Base-by-base conservation (phyloP, 2,113 vertebrate species). In the Tonatia bakeri region DNA sequence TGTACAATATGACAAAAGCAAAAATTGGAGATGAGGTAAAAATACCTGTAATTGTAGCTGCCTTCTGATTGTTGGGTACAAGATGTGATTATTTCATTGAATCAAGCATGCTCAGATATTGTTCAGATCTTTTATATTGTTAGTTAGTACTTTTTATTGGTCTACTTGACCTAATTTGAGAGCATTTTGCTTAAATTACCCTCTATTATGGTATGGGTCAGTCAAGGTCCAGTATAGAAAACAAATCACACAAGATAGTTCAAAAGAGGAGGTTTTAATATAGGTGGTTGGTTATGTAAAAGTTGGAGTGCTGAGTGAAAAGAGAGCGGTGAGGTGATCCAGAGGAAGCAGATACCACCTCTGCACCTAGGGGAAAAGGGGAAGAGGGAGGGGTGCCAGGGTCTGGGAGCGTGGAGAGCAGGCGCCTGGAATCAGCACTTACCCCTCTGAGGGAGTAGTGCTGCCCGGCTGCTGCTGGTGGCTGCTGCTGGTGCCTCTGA, bases 21-120 rank as follows among this genome's bases (percentile, higher is more conserved):
- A n/a, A 76, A 75, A 67, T 89, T 72, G 31, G 84, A 81, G 87
- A 72, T 89, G 50, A 82, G 45, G 83, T 36, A 91, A 86, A 70
- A 52, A 36, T 70, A 85, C 8, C 3, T 22, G 36, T 70, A 88
- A 56, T 84, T 31, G 22, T 7, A 26, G 19, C 20, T 70, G 6
- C 6, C 1, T 92, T 90, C n/a, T 84, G 56, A 83, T 45, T 64
- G 5, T 79, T 95, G 47, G 33, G 12, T 93, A 3, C 1, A 59
- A 79, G 69, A 90, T 65, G 65, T 83, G 70, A 79, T 93, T n/a
- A 67, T 92, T 89, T 94, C 36, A 76, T 64, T 70, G 69, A 72
- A 28, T 77, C 8, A 82, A 33, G 33, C 56, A 79, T 72, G 50
- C 28, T 92, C 38, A 82, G 54, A 47, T 79, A 80, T 24, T 79